These are phyloP conservation scores for Phaetusa simplex DNA, from an alignment of 2,113 vertebrate species.

Conservation along the genomic window DNA sequence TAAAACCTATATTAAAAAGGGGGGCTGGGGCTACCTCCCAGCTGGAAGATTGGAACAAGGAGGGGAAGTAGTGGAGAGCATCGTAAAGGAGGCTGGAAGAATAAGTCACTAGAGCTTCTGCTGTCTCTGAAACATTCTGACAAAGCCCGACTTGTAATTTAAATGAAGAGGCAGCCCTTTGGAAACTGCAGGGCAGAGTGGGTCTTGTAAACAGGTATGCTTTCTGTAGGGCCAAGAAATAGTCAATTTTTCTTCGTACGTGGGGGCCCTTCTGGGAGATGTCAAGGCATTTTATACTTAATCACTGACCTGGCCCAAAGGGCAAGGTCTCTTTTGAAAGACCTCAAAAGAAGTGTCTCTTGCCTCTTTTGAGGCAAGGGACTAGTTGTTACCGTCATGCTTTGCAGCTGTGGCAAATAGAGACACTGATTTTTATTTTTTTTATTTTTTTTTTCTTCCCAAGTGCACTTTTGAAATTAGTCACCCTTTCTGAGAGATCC, in stretches of 20 bases:
- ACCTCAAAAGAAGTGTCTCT: background rate
- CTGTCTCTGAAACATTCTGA: background rate
- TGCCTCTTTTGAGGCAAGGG: background rate
- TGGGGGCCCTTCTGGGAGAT: background rate
- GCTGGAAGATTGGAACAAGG: constrained; percentile 35
- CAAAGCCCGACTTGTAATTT: background rate
- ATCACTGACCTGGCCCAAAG: background rate
- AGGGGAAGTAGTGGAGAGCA: background rate
- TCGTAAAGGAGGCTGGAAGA: background rate
- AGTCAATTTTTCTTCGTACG: background rate
- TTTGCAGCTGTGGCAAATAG: background rate
- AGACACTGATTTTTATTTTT: background rate
- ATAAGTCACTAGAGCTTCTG: background rate
- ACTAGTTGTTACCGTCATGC: background rate
- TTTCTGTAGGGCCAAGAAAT: background rate
- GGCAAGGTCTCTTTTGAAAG: background rate
- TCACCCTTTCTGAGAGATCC: background rate
- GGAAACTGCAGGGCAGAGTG: background rate
- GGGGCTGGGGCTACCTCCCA: constrained; percentile 38
- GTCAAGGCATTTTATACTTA: background rate
- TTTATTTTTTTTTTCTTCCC: background rate
- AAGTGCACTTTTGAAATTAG: background rate
- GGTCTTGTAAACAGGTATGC: background rate
- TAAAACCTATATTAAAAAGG: constrained; percentile 48
- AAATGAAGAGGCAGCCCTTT: background rate